A percentile compares a stretch with the other conserved stretches of the same genome.
Evolutionary conservation across 2,113 vertebrate genomes (phyloP).

Genomic region (Calyptommatus sinebrachiatus): DNA sequence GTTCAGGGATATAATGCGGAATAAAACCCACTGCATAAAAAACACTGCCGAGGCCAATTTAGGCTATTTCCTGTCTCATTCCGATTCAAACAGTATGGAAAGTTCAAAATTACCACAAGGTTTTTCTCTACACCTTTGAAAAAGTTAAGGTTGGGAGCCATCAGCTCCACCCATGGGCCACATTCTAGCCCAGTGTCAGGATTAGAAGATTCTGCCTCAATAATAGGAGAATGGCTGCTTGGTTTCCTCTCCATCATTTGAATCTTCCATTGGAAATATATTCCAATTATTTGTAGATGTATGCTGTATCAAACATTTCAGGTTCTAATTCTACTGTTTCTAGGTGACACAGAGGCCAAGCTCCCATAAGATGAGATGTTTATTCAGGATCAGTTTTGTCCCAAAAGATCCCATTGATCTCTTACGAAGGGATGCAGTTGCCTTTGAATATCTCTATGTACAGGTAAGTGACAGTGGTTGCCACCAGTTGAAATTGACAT

Average conservation of each 20-base stretch:
- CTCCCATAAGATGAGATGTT: slow-evolving; percentile 97
- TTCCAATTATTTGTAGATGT: not conserved
- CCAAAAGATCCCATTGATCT: slow-evolving; percentile 97
- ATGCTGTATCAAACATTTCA: not conserved
- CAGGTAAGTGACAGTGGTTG: slow-evolving; percentile 80
- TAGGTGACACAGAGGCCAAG: slow-evolving; percentile 98
- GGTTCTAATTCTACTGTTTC: slow-evolving; percentile 26
- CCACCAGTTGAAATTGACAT: not conserved
- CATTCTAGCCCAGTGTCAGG: too few species aligned
- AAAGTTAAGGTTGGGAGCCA: too few species aligned
- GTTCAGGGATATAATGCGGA: too few species aligned
- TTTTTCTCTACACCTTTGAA: too few species aligned
- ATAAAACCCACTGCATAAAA: too few species aligned
- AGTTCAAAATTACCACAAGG: too few species aligned
- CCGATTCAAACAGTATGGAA: too few species aligned
- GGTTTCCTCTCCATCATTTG: not conserved
- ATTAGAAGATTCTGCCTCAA: too few species aligned
- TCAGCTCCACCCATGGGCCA: too few species aligned
- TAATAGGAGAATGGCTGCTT: not conserved
- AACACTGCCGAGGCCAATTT: too few species aligned
- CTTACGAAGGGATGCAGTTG: slow-evolving; percentile 90
- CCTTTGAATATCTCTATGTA: slow-evolving; percentile 97
- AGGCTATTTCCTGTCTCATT: too few species aligned
- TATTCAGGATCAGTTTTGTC: slow-evolving; percentile 96
- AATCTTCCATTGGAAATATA: slow-evolving; percentile 8